phyloP scores from a whole-genome alignment of 2,888 invertebrate genomes.

The Pterostichus madidus region DNA sequence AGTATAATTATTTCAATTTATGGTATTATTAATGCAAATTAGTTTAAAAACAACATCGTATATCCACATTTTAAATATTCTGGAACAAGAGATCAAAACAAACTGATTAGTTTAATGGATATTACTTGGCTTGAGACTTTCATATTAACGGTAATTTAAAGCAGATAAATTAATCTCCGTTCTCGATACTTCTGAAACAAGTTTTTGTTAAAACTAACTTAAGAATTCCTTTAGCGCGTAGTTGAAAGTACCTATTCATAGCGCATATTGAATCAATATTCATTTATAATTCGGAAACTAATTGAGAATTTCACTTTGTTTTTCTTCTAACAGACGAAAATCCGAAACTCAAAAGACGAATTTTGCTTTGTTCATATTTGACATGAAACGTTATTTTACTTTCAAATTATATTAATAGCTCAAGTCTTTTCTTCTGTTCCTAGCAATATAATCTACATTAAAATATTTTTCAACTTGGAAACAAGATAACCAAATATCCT shows the following conservation, averaged over 20 bases:
- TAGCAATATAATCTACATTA: no score
- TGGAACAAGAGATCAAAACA: slow-evolving; percentile 40
- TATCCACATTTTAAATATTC: slow-evolving; percentile 37
- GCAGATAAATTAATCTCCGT: slow-evolving; percentile 21
- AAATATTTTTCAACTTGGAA: no score
- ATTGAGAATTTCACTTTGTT: not conserved
- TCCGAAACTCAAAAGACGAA: not conserved
- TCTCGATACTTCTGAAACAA: slow-evolving; percentile 1
- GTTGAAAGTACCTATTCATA: not conserved
- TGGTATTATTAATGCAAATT: slow-evolving; percentile 13
- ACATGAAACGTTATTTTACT: no score
- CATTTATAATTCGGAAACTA: not conserved
- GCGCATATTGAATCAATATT: slow-evolving; percentile 6
- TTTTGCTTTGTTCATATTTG: not conserved
- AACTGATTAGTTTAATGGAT: slow-evolving; percentile 42
- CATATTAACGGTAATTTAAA: slow-evolving; percentile 16
- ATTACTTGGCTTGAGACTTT: slow-evolving; percentile 40
- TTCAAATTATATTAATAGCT: no score
- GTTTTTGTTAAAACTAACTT: not conserved
- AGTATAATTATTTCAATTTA: slow-evolving; percentile 42
- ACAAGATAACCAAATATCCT: no score
- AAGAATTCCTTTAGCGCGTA: slow-evolving; percentile 7
- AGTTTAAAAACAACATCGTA: slow-evolving; percentile 16
- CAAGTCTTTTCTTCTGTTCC: no score
- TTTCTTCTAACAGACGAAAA: not conserved